A percentile compares a stretch with the other conserved stretches of the same genome.
Evolutionary conservation across 2,113 vertebrate species (phyloP).

Genomic region (Albula glossodonta): DNA sequence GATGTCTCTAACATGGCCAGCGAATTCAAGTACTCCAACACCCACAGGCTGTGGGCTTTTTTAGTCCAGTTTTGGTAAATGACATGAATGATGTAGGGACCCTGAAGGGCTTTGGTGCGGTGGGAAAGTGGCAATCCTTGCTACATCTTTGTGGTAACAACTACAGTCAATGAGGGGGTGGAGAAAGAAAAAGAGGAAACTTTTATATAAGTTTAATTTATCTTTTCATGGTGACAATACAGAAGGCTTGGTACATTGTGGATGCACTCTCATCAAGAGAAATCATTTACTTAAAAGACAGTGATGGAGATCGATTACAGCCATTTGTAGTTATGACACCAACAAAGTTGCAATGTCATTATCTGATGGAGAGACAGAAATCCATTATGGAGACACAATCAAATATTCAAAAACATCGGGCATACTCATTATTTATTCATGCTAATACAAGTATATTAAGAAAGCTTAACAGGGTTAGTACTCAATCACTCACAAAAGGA

Average conservation of each 20-base stretch:
- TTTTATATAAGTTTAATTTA: conserved; percentile 20
- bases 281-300: conserved; percentile 84
- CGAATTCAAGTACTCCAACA: conserved; percentile 34
- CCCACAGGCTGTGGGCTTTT: conserved; percentile 34
- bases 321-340: conserved; percentile 81
- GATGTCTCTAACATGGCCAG: conserved; percentile 20
- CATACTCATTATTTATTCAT: conserved; percentile 96
- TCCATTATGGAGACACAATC: conserved; percentile 93
- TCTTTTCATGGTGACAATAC: conserved; percentile 19
- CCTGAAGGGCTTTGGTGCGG: conserved; percentile 10
- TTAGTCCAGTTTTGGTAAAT: conserved; percentile 36
- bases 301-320: conserved; percentile 89
- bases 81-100: conserved; percentile 36
- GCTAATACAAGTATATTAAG: conserved; percentile 99
- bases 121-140: background rate
- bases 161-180: background rate
- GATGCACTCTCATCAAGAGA: conserved; percentile 55
- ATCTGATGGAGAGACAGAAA: conserved; percentile 84
- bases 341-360: conserved; percentile 85
- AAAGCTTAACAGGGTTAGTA: conserved; percentile 92
- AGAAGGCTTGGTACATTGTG: background rate
- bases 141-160: background rate
- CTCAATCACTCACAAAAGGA: conserved; percentile 94
- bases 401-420: conserved; percentile 94
- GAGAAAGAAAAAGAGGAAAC: background rate